Percentiles rank a stretch among this genome's conserved stretches.
These are phyloP conservation scores for Eptesicus fuscus DNA, from an alignment of 2,113 vertebrate species.

Conservation along the genomic window DNA sequence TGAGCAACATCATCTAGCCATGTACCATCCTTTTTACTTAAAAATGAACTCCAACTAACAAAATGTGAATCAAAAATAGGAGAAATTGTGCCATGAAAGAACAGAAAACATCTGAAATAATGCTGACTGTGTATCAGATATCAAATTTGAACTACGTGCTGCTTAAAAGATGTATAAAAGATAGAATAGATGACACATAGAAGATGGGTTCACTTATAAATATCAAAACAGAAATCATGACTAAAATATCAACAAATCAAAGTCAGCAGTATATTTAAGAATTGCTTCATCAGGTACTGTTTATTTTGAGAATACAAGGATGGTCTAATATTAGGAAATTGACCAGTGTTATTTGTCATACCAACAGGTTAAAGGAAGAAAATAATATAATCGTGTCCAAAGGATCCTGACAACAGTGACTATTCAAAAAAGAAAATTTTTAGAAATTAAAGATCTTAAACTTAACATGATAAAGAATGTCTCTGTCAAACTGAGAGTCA, in stretches of 20 bases:
- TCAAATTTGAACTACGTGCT: background rate
- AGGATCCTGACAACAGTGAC: background rate
- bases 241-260: constrained; percentile 2
- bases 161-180: background rate
- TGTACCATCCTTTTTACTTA: background rate
- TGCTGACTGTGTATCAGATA: background rate
- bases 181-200: background rate
- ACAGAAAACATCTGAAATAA: background rate
- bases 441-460: background rate
- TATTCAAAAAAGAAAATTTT: background rate
- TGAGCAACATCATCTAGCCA: background rate
- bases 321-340: background rate
- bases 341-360: background rate
- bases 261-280: background rate
- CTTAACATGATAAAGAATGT: background rate
- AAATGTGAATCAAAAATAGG: background rate
- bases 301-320: constrained; percentile 25
- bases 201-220: background rate
- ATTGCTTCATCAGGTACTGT: background rate
- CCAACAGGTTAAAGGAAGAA: background rate
- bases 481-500: background rate
- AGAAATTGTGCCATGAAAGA: background rate
- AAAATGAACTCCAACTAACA: background rate
- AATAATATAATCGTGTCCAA: background rate
- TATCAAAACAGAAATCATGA: constrained; percentile 14